Evolutionary conservation across 2,797 vertebrate genomes (phyloP).

Genomic region (Anniella stebbinsi): DNA sequence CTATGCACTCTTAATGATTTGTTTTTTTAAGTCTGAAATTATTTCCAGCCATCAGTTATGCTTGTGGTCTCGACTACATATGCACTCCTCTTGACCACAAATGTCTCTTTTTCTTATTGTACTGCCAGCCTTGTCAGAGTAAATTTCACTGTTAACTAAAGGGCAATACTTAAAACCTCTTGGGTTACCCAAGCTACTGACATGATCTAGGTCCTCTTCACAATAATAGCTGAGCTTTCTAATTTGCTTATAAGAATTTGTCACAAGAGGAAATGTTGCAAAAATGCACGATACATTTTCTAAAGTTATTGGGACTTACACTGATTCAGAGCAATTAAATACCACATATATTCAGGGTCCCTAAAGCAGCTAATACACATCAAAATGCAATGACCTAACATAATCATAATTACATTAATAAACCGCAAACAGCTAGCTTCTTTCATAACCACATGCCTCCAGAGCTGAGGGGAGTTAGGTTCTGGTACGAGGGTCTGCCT

Average conservation of each 20-base stretch:
- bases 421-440: neutral
- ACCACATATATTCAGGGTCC: constrained; percentile 8
- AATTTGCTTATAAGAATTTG: constrained; percentile 80
- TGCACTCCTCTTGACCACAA: constrained; percentile 84
- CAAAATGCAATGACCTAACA: neutral
- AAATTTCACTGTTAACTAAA: constrained; percentile 87
- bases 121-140: constrained; percentile 90
- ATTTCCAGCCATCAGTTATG: constrained; percentile 94
- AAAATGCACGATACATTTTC: constrained; percentile 67
- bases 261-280: constrained; percentile 71
- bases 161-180: constrained; percentile 83
- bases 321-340: constrained; percentile 48
- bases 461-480: neutral
- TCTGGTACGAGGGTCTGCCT: neutral
- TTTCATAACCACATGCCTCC: neutral
- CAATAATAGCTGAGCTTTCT: constrained; percentile 83
- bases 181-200: constrained; percentile 82
- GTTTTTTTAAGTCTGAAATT: constrained; percentile 96
- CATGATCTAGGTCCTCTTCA: constrained; percentile 83
- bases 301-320: constrained; percentile 44
- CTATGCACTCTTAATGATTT: constrained; percentile 91
- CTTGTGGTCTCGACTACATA: constrained; percentile 80
- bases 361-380: constrained; percentile 8
- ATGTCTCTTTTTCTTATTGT: constrained; percentile 91
- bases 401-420: neutral